Base-by-base conservation (phyloP, 2,113 vertebrate genomes). In the Baryphthengus martii region DNA sequence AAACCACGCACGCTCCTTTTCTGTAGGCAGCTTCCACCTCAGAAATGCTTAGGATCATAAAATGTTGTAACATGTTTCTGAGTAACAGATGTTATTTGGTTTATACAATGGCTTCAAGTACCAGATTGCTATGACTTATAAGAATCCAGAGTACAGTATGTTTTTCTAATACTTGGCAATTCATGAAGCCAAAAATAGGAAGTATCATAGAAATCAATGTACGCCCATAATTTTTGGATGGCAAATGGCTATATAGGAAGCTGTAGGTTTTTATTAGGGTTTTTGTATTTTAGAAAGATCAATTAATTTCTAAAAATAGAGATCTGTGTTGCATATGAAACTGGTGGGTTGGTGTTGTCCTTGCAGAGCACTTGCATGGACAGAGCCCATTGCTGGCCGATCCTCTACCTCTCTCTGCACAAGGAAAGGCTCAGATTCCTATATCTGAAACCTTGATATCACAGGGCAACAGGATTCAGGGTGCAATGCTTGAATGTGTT, bases 71-170 rank as follows among this genome's bases (percentile, higher is more conserved):
- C n/a, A 72, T 70, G 45, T 49, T 75, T 21, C 92, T 11, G 42
- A 85, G 52, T 55, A 87, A 74, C n/a, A 96, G 84, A 73, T 93
- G 73, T 87, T 80, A 83, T 97, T 96, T 96, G 83, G 67, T 93
- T 93, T 94, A 83, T 66, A 74, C 75, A 77, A 50, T 58, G 87
- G 52, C 59, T 95, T 86, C 62, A 28, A 94, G 71, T 20, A 92
- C 67, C 78, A 85, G 81, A 96, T 76, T 96, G 92, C 40, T 93
- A 39, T 62, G 62, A 39, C 39, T 93, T 88, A 47, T 10, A 95
- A 65, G 58, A 92, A 73, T 83, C 86, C 82, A 95, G 82, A 94
- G 76, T 50, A 89, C 73, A 89, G 71, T 83, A 42, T 79, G 83
- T 93, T 95, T 94, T 91, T 79, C 83, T 91, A 93, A 62, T 75